Evolutionary conservation across 2,797 vertebrate genomes (phyloP).

Genomic region (Morelia viridis): DNA sequence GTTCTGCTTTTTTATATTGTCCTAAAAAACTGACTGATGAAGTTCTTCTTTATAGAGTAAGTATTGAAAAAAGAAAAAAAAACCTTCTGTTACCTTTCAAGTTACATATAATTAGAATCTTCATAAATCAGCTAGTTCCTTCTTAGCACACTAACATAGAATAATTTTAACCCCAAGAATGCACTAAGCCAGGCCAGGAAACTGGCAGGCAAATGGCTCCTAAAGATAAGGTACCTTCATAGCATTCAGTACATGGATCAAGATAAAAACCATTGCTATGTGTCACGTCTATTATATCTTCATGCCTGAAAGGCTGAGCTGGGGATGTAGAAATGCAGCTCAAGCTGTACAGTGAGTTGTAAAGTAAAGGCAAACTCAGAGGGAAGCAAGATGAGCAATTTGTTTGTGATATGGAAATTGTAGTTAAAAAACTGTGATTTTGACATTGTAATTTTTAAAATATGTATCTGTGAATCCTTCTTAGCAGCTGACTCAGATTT

Average conservation of each 20-base stretch:
- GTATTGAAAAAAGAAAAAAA: not conserved
- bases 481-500: conserved; percentile 60
- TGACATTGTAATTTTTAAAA: conserved; percentile 52
- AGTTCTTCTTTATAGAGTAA: not conserved
- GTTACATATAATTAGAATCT: not conserved
- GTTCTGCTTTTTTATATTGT: not conserved
- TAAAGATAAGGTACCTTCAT: conserved; percentile 45
- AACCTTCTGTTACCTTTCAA: not conserved
- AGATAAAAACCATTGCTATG: conserved; percentile 50
- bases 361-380: conserved; percentile 23
- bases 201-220: conserved; percentile 40
- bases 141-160: conserved; percentile 42
- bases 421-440: conserved; percentile 43
- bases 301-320: conserved; percentile 45
- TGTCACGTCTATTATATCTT: conserved; percentile 8
- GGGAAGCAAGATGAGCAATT: conserved; percentile 31
- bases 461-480: conserved; percentile 51
- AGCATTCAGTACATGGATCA: conserved; percentile 14
- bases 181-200: conserved; percentile 47
- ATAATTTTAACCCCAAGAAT: conserved; percentile 34
- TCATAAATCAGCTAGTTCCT: conserved; percentile 19
- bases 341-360: conserved; percentile 20
- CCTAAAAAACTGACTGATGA: not conserved
- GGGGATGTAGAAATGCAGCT: conserved; percentile 24
- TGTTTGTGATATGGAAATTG: conserved; percentile 38